Conservation (phyloP, 2,888 invertebrate species). For the Spodoptera exigua region DNA sequence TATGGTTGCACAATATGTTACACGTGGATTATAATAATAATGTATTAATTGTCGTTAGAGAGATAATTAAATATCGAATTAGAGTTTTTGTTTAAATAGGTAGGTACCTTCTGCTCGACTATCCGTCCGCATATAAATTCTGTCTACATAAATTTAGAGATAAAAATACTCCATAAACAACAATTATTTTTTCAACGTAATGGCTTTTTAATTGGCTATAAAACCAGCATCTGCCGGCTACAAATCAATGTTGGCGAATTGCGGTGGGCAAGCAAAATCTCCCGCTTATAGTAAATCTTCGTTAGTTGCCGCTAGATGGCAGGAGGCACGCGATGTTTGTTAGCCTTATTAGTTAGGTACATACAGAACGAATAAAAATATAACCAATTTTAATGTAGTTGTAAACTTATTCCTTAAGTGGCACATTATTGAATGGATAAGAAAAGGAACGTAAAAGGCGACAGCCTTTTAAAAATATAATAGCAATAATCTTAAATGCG, state of each 20-base stretch:
- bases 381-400: not conserved
- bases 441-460: not conserved
- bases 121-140: too few species aligned
- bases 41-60: too few species aligned
- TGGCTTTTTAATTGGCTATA: conserved; percentile 71
- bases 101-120: too few species aligned
- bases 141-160: conserved; percentile 12
- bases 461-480: not conserved
- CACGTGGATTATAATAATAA: too few species aligned
- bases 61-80: too few species aligned
- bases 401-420: too few species aligned
- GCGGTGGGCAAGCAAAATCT: conserved; percentile 62
- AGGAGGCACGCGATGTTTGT: conserved; percentile 72
- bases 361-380: conserved; percentile 2
- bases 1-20: too few species aligned
- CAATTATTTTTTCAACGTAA: conserved; percentile 60
- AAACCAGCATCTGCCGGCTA: conserved; percentile 64
- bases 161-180: conserved; percentile 25
- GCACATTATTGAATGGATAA: not conserved
- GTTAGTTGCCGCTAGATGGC: conserved; percentile 75
- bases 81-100: too few species aligned
- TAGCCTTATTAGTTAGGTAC: not conserved
- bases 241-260: conserved; percentile 76
- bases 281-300: conserved; percentile 73
- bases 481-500: conserved; percentile 19